phyloP scores from a whole-genome alignment of 2,888 invertebrate genomes.

The Podotricha telesiphe region DNA sequence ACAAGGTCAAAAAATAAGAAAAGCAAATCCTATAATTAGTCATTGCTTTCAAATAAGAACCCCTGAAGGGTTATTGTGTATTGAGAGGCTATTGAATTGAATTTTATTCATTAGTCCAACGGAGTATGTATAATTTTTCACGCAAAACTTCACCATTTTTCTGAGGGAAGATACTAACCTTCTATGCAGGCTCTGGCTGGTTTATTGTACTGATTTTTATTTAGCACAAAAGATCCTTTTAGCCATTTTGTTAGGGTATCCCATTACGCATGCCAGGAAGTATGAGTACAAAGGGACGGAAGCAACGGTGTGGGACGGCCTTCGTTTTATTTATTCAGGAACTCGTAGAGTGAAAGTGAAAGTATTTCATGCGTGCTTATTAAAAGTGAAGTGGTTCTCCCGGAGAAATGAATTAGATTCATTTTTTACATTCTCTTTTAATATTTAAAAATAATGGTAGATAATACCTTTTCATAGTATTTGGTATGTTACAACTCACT shows the following conservation, averaged over 20 bases:
- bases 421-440: conserved; percentile 31
- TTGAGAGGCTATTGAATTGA: conserved; percentile 16
- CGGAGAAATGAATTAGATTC: conserved; percentile 59
- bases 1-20: conserved; percentile 10
- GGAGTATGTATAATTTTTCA: conserved; percentile 14
- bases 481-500: too few relatives aligned
- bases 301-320: conserved; percentile 69
- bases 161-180: conserved; percentile 41
- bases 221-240: conserved; percentile 66
- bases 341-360: conserved; percentile 60
- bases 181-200: conserved; percentile 44
- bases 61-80: conserved; percentile 19
- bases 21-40: conserved; percentile 7
- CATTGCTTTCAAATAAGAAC: conserved; percentile 12
- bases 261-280: conserved; percentile 76
- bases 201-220: conserved; percentile 68
- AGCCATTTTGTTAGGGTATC: conserved; percentile 70
- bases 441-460: conserved; percentile 16
- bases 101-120: conserved; percentile 19
- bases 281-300: conserved; percentile 70
- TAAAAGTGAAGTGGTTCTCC: conserved; percentile 69
- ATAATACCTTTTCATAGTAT: background rate
- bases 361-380: conserved; percentile 78
- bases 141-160: conserved; percentile 20
- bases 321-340: conserved; percentile 78